Evolutionary conservation across 1,140 invertebrate species (phyloP).

Genomic region (Papilio dardanus): DNA sequence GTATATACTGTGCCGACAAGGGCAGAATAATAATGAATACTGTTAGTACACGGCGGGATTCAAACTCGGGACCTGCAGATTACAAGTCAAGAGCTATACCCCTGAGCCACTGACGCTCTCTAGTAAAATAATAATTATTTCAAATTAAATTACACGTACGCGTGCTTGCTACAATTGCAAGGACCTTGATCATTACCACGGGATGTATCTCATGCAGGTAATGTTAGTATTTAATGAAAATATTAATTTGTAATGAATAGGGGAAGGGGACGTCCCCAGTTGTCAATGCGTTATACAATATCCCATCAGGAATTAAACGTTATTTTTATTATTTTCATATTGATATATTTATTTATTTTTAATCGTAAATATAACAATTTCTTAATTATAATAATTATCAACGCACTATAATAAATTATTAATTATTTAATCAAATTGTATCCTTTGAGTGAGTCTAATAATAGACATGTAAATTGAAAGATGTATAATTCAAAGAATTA

Average conservation of each 20-base stretch:
- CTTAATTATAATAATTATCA: background rate
- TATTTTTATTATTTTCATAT: background rate
- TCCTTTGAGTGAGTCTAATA: background rate
- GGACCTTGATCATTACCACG: conserved; percentile 13
- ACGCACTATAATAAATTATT: background rate
- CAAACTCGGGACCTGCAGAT: too few relatives aligned
- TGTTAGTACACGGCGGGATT: too few relatives aligned
- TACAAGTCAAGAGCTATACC: too few relatives aligned
- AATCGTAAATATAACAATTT: background rate
- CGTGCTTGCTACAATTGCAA: background rate
- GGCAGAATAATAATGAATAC: too few relatives aligned
- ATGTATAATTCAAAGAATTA: background rate
- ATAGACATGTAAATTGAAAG: background rate
- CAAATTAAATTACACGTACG: background rate
- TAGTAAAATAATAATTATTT: background rate
- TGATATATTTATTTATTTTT: background rate
- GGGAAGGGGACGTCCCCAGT: background rate
- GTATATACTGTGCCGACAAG: too few relatives aligned
- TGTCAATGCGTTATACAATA: background rate
- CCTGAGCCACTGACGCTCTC: too few relatives aligned
- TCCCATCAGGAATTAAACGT: background rate
- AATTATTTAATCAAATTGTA: background rate
- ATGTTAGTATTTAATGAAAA: background rate
- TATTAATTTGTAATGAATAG: conserved; percentile 20
- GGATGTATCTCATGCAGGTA: background rate